Percentiles rank a stretch among this genome's conserved stretches.
These are phyloP conservation scores for Phenacoccus solenopsis DNA, from an alignment of 1,140 invertebrate species.

Conservation along the genomic window DNA sequence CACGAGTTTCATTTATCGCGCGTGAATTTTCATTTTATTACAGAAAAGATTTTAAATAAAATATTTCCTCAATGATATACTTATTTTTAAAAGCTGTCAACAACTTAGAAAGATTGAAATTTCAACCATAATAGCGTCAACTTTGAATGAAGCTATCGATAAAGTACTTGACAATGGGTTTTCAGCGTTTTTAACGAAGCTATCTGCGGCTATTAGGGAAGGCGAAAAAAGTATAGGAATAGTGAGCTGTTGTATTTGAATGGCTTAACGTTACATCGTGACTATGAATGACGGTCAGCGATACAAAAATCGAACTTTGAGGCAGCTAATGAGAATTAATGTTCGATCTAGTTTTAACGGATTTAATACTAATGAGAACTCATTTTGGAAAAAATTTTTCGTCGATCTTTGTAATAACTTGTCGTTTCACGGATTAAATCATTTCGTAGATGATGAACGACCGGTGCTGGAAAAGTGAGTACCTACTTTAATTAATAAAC, in stretches of 20 bases:
- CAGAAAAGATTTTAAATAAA: too few relatives aligned
- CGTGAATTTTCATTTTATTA: not conserved
- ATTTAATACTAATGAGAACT: not conserved
- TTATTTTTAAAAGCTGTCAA: too few relatives aligned
- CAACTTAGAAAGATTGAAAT: too few relatives aligned
- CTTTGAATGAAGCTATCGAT: too few relatives aligned
- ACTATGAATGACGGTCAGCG: not conserved
- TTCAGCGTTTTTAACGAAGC: too few relatives aligned
- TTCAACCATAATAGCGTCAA: too few relatives aligned
- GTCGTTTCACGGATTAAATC: constrained; percentile 22
- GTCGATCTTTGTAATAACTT: constrained; percentile 20
- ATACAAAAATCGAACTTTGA: not conserved
- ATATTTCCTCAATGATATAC: too few relatives aligned
- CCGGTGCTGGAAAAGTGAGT: constrained; percentile 19
- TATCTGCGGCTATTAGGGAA: too few relatives aligned
- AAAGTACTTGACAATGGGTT: too few relatives aligned
- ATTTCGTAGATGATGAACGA: constrained; percentile 18
- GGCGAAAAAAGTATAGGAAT: too few relatives aligned
- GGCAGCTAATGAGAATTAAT: not conserved
- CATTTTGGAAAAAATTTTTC: constrained; percentile 20
- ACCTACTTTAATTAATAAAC: not conserved
- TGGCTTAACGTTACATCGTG: too few relatives aligned
- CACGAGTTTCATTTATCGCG: not conserved
- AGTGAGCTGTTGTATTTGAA: too few relatives aligned
- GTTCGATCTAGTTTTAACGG: not conserved